Conservation (phyloP, 2,888 invertebrate genomes). For the Xanthorhoe spadicearia region DNA sequence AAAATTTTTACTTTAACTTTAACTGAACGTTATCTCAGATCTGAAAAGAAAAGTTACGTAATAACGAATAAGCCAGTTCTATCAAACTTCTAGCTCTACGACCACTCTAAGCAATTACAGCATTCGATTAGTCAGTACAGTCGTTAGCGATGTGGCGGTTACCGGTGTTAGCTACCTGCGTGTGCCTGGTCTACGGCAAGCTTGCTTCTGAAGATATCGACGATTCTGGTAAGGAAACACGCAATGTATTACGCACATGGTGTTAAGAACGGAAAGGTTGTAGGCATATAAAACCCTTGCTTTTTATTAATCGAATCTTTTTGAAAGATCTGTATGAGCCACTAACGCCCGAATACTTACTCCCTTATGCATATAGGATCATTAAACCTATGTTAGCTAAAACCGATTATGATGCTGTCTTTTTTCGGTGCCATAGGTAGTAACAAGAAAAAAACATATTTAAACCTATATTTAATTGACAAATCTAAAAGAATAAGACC, state of each 20-base stretch:
- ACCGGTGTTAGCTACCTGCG: slow-evolving; percentile 21
- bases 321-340: too few species aligned
- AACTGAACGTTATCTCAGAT: too few species aligned
- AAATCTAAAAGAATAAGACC: too few species aligned
- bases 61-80: slow-evolving; percentile 18
- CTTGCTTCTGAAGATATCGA: slow-evolving; percentile 49
- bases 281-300: not conserved
- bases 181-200: slow-evolving; percentile 38
- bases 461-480: too few species aligned
- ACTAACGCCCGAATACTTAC: too few species aligned
- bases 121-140: slow-evolving; percentile 20
- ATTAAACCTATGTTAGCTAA: too few species aligned
- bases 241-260: not conserved
- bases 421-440: too few species aligned
- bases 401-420: too few species aligned
- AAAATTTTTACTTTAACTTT: too few species aligned
- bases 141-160: slow-evolving; percentile 32
- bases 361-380: too few species aligned
- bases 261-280: not conserved
- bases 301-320: not conserved
- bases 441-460: too few species aligned
- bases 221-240: slow-evolving; percentile 44
- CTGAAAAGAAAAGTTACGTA: not conserved
- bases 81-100: slow-evolving; percentile 29
- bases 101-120: slow-evolving; percentile 7